Evolutionary conservation across 2,888 invertebrate species (phyloP).

Genomic region (Meta bourneti): DNA sequence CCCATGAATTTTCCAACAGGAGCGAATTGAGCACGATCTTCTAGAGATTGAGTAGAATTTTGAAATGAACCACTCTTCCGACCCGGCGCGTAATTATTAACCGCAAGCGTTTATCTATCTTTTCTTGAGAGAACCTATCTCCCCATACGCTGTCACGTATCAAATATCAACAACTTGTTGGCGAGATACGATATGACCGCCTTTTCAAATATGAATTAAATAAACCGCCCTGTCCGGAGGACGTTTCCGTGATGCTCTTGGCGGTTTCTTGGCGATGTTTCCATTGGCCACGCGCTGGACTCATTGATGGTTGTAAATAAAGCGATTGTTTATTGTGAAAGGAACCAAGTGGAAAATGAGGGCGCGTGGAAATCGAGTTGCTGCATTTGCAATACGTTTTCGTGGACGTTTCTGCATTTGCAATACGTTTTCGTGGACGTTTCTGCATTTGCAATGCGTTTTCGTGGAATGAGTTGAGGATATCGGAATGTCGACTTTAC

Average conservation of each 20-base stretch:
- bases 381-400: no score
- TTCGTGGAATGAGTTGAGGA: no score
- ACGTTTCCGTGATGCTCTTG: background rate
- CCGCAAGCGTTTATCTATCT: conserved; percentile 22
- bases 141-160: conserved; percentile 28
- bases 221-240: background rate
- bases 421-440: no score
- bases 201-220: conserved; percentile 9
- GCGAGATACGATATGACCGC: conserved; percentile 39
- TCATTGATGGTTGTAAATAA: no score
- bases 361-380: no score
- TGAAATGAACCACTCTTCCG: conserved; percentile 41
- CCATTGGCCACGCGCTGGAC: no score
- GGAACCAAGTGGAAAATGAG: no score
- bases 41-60: conserved; percentile 8
- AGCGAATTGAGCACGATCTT: conserved; percentile 9
- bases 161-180: conserved; percentile 53
- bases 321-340: no score
- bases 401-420: no score
- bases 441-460: no score
- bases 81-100: conserved; percentile 33
- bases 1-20: conserved; percentile 73
- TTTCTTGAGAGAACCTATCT: conserved; percentile 9
- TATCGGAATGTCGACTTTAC: no score
- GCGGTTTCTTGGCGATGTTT: conserved; percentile 33